Base-by-base conservation (phyloP, 2,113 vertebrate species). In the Leucoraja erinaceus region DNA sequence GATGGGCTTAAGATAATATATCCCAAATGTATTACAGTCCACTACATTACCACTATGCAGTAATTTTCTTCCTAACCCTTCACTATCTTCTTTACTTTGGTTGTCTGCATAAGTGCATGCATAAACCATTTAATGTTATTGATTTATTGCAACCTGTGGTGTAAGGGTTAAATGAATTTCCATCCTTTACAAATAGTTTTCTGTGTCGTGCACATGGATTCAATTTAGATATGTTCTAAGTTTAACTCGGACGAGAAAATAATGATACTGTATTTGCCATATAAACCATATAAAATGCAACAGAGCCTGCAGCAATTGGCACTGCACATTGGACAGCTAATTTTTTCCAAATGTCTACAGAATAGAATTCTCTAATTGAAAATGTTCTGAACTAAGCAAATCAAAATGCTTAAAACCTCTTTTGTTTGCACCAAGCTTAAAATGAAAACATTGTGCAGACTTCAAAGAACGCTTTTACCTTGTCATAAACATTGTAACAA, bases 281-380 rank as follows among this genome's bases (percentile, higher is more conserved):
- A n/a, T n/a, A 91, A 91, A 70, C 66, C 33, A 25, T 72, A 47
- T 47, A 74, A 90, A 91, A 70, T 70, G 33, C 31, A 72, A 18
- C 33, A 54, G 28, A 88, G 28, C 83, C 83, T 63, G 68, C 90
- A 72, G 22, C 66, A 91, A 91, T 88, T 91, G 63, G 63, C 68
- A 54, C 54, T 54, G 18, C 68, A 47, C 68, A 54, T 91, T 28
- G 28, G 68, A 10, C 33, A 72, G 38, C 68, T 70, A 72, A 91
- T 91, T 72, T 91, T 74, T 72, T 91, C 90, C 90, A 90, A 9
- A 70, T 90, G 66, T 72, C 31, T 70, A 4, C 33, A 91, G 68
- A 28, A 54, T 91, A 25, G 33, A 54, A 47, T 7, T 70, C 31
- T 68, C 31, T 68, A n/a, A 38, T 47, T 47, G 18, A 54, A 91